Base-by-base conservation (phyloP, 1,140 invertebrate genomes). In the Eubasilissa regina region DNA sequence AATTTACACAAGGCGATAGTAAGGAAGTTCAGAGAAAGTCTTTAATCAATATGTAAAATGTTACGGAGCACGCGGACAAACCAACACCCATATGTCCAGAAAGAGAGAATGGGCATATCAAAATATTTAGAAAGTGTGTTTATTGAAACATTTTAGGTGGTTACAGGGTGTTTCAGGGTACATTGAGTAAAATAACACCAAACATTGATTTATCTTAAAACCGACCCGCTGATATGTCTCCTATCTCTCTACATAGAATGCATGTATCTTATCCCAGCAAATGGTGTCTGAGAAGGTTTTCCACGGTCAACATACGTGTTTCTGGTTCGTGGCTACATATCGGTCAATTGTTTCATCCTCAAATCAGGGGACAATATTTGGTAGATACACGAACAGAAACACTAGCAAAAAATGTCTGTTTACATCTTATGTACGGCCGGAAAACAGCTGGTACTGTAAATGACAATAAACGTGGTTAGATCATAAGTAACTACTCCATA, bases 361-460 rank as follows among this genome's bases (percentile, higher is more conserved):
- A 45, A 68, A 66, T 77, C 58, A 51, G 10, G 17, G 60, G 17
- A 53, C 19, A 58, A 72, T 72, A 44, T 58, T 58, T 35, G 13
- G 72, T 11, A 35, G 47, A 66, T 48, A 75, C 44, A 80, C 25
- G 25, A 21, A 75, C 64, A 78, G 51, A 72, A 78, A 68, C 66
- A 79, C 58, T 21, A 64, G 15, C 44, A 74, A 58, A 60, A 51
- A 79, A 74, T 79, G 77, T 79, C 48, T 70, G 66, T 64, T 75
- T 64, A 81, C 77, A 81, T 79, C 73, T 91, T 93, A 92, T 82
- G 91, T 90, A 88, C 92, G 90, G 87, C 92, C 92, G 86, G 91
- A 91, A 90, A 93, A 93, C 88, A 94, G 90, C 89, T 94, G 92
- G 88, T 93, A 93, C 93, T 94, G 93, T 84, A 94, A 94, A 89